Evolutionary conservation across 2,797 vertebrate genomes (phyloP).

Genomic region (Tapera naevia): DNA sequence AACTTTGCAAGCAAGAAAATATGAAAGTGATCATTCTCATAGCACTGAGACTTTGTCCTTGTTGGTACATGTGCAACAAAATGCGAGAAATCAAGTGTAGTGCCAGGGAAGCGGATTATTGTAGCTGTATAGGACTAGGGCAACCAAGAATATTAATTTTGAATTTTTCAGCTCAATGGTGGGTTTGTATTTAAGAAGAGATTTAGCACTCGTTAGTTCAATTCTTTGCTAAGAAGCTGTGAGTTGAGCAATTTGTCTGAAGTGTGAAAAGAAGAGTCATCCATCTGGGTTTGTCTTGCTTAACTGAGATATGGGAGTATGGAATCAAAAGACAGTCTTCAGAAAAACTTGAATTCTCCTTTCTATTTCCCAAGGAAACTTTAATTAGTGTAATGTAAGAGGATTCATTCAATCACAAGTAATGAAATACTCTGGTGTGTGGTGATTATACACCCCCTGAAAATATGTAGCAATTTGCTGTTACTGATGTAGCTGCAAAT

Average conservation of each 20-base stretch:
- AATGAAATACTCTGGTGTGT: constrained; percentile 11
- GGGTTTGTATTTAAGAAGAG: neutral
- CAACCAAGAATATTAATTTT: neutral
- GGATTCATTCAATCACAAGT: constrained; percentile 15
- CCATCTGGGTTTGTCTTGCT: neutral
- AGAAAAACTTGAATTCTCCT: neutral
- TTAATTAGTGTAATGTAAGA: constrained; percentile 23
- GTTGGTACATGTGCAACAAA: neutral
- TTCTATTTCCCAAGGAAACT: neutral
- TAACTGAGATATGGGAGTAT: neutral
- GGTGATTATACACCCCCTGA: neutral
- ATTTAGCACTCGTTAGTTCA: neutral
- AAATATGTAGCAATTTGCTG: constrained; percentile 8
- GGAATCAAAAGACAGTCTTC: neutral
- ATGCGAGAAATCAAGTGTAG: neutral
- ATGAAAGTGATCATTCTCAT: neutral
- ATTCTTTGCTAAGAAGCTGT: neutral
- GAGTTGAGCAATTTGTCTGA: neutral
- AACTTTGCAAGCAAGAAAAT: neutral
- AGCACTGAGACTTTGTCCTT: neutral
- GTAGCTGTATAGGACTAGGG: neutral
- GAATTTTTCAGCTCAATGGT: neutral
- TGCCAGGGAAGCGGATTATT: neutral
- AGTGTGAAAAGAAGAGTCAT: neutral
- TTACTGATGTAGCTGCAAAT: neutral